Conservation (phyloP, 2,888 invertebrate species). For the Pterobdella sp. region DNA sequence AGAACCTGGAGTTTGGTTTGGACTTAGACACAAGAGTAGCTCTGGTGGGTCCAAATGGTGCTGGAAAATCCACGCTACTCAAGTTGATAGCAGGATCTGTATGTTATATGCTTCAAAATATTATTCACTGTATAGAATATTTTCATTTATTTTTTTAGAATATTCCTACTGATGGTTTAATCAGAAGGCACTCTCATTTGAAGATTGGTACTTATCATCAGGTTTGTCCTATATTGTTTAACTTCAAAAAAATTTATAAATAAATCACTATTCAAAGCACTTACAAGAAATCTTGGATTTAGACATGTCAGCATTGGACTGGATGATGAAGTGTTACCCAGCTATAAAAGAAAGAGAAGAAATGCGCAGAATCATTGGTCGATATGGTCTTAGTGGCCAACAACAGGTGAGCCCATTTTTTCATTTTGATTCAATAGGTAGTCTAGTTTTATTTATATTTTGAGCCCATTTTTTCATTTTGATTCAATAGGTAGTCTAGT, state of each 20-base stretch:
- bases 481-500: too few relatives aligned
- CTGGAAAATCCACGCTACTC: slow-evolving; percentile 92
- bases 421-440: slow-evolving; percentile 7
- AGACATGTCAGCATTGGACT: slow-evolving; percentile 87
- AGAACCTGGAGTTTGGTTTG: slow-evolving; percentile 94
- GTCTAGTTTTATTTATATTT: background rate
- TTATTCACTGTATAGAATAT: too few relatives aligned
- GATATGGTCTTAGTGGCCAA: slow-evolving; percentile 91
- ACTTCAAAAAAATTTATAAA: too few relatives aligned
- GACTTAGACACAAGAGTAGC: slow-evolving; percentile 92
- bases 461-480: background rate
- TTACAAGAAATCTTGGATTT: slow-evolving; percentile 89
- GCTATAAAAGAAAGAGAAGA: slow-evolving; percentile 95
- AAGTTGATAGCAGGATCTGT: slow-evolving; percentile 90
- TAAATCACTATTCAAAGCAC: slow-evolving; percentile 56
- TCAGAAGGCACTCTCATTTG: slow-evolving; percentile 93
- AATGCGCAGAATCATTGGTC: slow-evolving; percentile 96
- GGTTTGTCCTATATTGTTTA: slow-evolving; percentile 44
- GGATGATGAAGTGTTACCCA: slow-evolving; percentile 94
- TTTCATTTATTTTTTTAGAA: too few relatives aligned
- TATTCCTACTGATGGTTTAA: slow-evolving; percentile 85
- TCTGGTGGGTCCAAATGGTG: slow-evolving; percentile 92
- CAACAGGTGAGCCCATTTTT: slow-evolving; percentile 56
- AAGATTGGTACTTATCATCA: slow-evolving; percentile 96
- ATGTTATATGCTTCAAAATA: slow-evolving; percentile 51